Base-by-base conservation (phyloP, 2,113 vertebrate genomes). In the Puffinus mauretanicus region DNA sequence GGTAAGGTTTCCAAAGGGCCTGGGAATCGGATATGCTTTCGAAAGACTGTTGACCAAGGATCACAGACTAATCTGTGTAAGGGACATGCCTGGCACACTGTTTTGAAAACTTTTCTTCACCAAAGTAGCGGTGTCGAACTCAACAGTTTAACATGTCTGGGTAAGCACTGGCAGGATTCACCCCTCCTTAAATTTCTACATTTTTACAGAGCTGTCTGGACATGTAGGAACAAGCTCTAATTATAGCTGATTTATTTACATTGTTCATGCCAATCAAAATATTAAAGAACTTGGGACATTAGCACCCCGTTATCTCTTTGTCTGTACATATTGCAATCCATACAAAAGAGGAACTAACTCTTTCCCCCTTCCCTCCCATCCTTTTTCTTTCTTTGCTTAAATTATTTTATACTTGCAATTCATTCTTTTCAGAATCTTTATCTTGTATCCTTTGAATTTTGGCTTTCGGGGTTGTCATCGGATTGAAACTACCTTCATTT, bases 161-260 rank as follows among this genome's bases (percentile, higher is more conserved):
- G 73, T 46, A 66, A 91, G 89, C 0, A 1, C n/a, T 95, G 86
- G 93, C 84, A 82, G 62, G 55, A 93, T 93, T 62, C 67, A 55
- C 8, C 8, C 38, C 46, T 82, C 51, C 88, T 89, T 69, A 82
- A 86, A 88, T 82, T 82, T 82, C 84, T 89, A 51, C 13, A 4
- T 87, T 93, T 96, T 86, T 82, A 80, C 54, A 36, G 91, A 87
- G 77, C 91, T 95, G 94, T 97, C 95, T 97, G 94, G 62, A 91
- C 70, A 32, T 69, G 86, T 6, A 93, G 73, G 83, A 93, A 90
- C 78, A 73, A 93, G 49, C 70, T 88, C 70, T 89, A 94, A 91
- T 81, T 86, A 49, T 40, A 86, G 42, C 86, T 86, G 90, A 25
- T 26, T 84, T 22, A 26, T 80, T 93, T 84, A 72, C 13, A 2